phyloP scores from a whole-genome alignment of 2,888 invertebrate species.

The Campoplex nolae region DNA sequence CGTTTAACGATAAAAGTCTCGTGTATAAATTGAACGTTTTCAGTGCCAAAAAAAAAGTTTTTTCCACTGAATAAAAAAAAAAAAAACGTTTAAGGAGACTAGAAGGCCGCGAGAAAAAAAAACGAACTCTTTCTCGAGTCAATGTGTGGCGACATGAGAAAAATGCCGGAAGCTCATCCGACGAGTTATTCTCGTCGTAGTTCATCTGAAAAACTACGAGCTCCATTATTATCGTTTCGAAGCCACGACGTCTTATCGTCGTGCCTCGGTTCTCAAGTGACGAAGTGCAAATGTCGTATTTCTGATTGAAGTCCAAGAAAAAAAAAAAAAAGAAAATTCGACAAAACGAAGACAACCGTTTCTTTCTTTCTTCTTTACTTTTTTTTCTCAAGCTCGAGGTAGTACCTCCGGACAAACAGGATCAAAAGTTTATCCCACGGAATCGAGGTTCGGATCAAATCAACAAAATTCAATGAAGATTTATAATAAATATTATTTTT shows the following conservation, averaged over 20 bases:
- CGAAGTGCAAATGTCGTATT: conserved; percentile 31
- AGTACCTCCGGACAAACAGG: not conserved
- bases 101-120: not conserved
- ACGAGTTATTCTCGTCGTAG: conserved; percentile 44
- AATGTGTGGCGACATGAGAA: conserved; percentile 33
- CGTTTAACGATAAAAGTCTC: not conserved
- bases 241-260: conserved; percentile 6
- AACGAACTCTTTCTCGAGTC: not conserved
- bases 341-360: not conserved
- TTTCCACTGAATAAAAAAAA: not conserved
- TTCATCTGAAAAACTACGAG: conserved; percentile 23
- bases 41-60: not conserved
- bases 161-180: conserved; percentile 40
- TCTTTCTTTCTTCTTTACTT: not conserved
- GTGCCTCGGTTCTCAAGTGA: conserved; percentile 47
- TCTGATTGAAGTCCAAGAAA: conserved; percentile 18
- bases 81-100: not conserved
- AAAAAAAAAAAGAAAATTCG: not conserved
- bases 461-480: not conserved
- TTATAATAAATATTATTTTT: not conserved
- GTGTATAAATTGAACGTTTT: not conserved
- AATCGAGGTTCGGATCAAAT: not conserved
- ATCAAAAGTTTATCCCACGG: not conserved
- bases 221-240: conserved; percentile 1
- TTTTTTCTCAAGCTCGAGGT: not conserved